phyloP scores from a whole-genome alignment of 2,888 invertebrate species.

The Mesorhabditis belari region DNA sequence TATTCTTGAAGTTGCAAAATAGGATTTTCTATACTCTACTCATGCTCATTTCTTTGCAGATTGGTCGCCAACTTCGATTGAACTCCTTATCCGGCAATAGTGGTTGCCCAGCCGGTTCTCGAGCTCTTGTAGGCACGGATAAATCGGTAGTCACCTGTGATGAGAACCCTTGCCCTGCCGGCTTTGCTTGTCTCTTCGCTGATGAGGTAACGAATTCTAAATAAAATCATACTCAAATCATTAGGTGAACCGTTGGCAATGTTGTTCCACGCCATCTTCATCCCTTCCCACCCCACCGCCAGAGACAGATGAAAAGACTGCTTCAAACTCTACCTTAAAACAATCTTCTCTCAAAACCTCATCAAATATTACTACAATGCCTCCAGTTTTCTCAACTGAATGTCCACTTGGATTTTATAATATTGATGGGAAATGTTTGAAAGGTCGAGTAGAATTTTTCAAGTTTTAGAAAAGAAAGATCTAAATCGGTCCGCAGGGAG shows the following conservation, averaged over 20 bases:
- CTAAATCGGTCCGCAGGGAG: neutral
- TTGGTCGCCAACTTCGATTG: neutral
- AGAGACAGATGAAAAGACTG: slow-evolving; percentile 14
- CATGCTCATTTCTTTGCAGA: neutral
- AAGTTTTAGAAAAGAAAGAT: too few species aligned
- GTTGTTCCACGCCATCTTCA: slow-evolving; percentile 20
- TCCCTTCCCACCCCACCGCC: slow-evolving; percentile 4
- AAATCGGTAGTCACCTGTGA: slow-evolving; percentile 29
- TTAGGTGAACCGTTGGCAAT: slow-evolving; percentile 36
- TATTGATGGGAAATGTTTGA: slow-evolving; percentile 38
- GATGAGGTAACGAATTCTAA: slow-evolving; percentile 10
- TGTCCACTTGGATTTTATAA: slow-evolving; percentile 36
- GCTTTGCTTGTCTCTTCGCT: slow-evolving; percentile 38
- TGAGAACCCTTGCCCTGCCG: slow-evolving; percentile 36
- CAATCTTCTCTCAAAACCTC: slow-evolving; percentile 10
- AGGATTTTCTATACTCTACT: neutral
- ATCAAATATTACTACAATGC: neutral
- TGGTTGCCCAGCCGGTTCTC: slow-evolving; percentile 31
- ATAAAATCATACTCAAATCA: neutral
- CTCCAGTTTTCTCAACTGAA: slow-evolving; percentile 8
- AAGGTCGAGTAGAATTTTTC: slow-evolving; percentile 11
- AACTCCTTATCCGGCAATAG: neutral
- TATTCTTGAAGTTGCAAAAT: too few species aligned
- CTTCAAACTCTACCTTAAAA: too few species aligned
- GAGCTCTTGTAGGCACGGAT: slow-evolving; percentile 30